Evolutionary conservation across 2,888 invertebrate genomes (phyloP).

Genomic region (Apodemia mormo): DNA sequence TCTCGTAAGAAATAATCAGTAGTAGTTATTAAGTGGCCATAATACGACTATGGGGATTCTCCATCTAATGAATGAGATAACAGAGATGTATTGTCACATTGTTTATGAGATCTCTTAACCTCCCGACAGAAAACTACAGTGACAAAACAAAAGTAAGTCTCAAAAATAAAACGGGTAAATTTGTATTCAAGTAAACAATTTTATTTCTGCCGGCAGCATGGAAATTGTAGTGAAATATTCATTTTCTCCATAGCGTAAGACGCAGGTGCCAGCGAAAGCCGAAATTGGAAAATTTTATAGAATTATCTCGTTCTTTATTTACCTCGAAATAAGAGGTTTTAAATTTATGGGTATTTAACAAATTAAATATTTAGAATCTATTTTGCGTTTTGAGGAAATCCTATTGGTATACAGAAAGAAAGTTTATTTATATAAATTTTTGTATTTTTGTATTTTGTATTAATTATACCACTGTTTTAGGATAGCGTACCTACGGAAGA

Average conservation of each 20-base stretch:
- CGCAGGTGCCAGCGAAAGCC: constrained; percentile 47
- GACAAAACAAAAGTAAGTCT: not conserved
- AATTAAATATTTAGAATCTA: not conserved
- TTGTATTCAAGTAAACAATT: constrained; percentile 15
- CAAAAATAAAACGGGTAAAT: not conserved
- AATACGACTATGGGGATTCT: too few relatives aligned
- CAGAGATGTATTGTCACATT: too few relatives aligned
- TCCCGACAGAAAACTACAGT: not conserved
- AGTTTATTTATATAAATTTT: too few relatives aligned
- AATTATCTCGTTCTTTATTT: constrained; percentile 42
- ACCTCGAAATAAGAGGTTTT: constrained; percentile 23
- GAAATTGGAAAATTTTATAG: constrained; percentile 49
- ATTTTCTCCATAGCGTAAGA: constrained; percentile 40
- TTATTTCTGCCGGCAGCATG: constrained; percentile 27
- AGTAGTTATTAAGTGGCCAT: too few relatives aligned
- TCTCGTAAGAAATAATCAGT: too few relatives aligned
- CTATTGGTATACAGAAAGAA: too few relatives aligned
- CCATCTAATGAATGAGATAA: too few relatives aligned
- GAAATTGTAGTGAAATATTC: constrained; percentile 44
- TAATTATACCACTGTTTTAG: too few relatives aligned
- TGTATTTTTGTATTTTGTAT: too few relatives aligned
- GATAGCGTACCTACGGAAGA: too few relatives aligned
- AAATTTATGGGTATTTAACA: constrained; percentile 2
- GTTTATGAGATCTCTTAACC: not conserved
- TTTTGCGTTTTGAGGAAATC: too few relatives aligned